A percentile compares a stretch with the other conserved stretches of the same genome.
Evolutionary conservation across 2,797 vertebrate genomes (phyloP).

Genomic region (Cyprinodon diabolis): DNA sequence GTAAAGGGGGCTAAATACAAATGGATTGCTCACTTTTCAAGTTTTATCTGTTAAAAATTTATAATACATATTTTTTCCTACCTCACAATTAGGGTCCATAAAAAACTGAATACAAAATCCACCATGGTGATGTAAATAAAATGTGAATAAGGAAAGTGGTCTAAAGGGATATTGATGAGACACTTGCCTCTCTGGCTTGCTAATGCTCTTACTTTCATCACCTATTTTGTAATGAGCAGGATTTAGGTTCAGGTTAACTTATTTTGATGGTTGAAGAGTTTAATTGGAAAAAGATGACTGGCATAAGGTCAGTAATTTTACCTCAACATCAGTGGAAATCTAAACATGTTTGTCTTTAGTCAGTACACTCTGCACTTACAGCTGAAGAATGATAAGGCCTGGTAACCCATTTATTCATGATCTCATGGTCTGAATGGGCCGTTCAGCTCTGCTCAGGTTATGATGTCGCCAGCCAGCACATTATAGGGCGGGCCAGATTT

Average conservation of each 20-base stretch:
- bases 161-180: background rate
- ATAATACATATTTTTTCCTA: background rate
- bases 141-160: background rate
- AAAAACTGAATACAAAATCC: background rate
- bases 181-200: background rate
- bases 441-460: conserved; percentile 35
- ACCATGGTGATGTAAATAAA: background rate
- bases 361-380: conserved; percentile 9
- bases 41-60: background rate
- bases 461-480: conserved; percentile 32
- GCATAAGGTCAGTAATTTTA: background rate
- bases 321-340: conserved; percentile 1
- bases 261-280: background rate
- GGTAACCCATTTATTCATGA: conserved; percentile 43
- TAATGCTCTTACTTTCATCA: background rate
- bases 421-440: conserved; percentile 43
- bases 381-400: conserved; percentile 42
- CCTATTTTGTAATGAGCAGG: background rate
- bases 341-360: conserved; percentile 11
- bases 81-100: background rate
- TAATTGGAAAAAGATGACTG: conserved; percentile 7
- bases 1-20: background rate
- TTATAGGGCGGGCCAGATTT: conserved; percentile 37
- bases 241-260: background rate
- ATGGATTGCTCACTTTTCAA: background rate